Conservation (phyloP, 37 sponge, comb jelly and placozoan genomes). For the Theonella swinhoei region DNA sequence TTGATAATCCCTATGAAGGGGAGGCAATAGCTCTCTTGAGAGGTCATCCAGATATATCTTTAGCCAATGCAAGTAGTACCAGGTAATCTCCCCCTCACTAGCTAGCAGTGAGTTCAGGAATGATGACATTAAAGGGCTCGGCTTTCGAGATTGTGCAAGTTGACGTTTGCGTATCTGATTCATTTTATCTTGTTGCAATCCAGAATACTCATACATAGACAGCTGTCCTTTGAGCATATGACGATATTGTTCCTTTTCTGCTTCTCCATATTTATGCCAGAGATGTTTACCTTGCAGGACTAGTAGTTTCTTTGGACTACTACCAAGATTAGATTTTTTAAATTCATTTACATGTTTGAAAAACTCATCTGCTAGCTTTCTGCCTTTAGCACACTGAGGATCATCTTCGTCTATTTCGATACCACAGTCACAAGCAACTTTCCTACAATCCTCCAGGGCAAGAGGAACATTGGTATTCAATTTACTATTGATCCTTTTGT, state of each 20-base stretch:
- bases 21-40: not conserved
- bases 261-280: slow-evolving; percentile 34
- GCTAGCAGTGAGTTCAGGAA: too few species aligned
- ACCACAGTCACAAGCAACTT: not conserved
- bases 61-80: slow-evolving; percentile 8
- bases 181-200: not conserved
- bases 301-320: slow-evolving; percentile 16
- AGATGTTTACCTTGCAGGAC: slow-evolving; percentile 22
- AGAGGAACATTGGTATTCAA: not conserved
- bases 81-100: too few species aligned
- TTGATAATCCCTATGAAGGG: not conserved
- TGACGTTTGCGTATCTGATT: not conserved
- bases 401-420: slow-evolving; percentile 28
- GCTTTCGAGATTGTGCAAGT: not conserved
- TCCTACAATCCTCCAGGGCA: not conserved
- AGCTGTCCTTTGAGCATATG: too few species aligned
- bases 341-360: not conserved
- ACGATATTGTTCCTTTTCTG: slow-evolving; percentile 9
- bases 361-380: not conserved
- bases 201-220: too few species aligned
- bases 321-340: too few species aligned
- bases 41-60: slow-evolving; percentile 16
- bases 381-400: not conserved
- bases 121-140: not conserved
- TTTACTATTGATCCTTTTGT: not conserved